phyloP scores from a whole-genome alignment of 30 jellyfish, hydroid and myxozoan genomes.

The Hydractinia symbiolongicarpus region DNA sequence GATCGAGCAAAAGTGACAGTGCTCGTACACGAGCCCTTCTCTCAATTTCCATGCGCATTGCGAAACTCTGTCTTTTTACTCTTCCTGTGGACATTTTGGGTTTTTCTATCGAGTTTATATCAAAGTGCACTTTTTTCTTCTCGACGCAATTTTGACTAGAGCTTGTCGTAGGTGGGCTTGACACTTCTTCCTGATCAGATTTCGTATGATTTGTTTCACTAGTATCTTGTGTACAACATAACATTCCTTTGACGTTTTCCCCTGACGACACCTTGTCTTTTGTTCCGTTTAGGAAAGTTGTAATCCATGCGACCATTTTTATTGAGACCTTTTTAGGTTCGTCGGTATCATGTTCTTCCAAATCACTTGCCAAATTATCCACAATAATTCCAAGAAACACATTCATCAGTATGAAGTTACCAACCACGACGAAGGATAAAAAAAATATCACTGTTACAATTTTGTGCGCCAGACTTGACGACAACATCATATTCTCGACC shows the following conservation, averaged over 20 bases:
- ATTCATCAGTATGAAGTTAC: constrained; percentile 58
- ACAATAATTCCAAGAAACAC: constrained; percentile 85
- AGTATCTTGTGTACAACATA: neutral
- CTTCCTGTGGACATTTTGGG: neutral
- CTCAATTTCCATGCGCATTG: neutral
- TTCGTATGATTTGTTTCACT: neutral
- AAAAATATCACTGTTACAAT: constrained; percentile 46
- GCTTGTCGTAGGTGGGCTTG: too few species aligned
- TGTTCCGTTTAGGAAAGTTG: constrained; percentile 7
- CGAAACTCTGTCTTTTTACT: neutral
- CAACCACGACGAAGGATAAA: constrained; percentile 59
- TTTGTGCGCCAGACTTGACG: constrained; percentile 2
- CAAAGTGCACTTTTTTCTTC: too few species aligned
- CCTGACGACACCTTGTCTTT: neutral
- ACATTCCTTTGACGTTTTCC: constrained; percentile 3
- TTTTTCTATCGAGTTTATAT: too few species aligned
- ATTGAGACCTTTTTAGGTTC: neutral
- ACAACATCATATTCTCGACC: constrained; percentile 10
- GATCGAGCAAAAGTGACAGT: constrained; percentile 28
- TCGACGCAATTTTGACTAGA: too few species aligned
- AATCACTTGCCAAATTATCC: constrained; percentile 53
- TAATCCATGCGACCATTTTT: neutral
- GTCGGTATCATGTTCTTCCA: constrained; percentile 11
- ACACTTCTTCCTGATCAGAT: too few species aligned
- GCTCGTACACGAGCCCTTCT: constrained; percentile 6